Conservation (phyloP, 2,797 vertebrate species). For the Phataginus tetradactyla region DNA sequence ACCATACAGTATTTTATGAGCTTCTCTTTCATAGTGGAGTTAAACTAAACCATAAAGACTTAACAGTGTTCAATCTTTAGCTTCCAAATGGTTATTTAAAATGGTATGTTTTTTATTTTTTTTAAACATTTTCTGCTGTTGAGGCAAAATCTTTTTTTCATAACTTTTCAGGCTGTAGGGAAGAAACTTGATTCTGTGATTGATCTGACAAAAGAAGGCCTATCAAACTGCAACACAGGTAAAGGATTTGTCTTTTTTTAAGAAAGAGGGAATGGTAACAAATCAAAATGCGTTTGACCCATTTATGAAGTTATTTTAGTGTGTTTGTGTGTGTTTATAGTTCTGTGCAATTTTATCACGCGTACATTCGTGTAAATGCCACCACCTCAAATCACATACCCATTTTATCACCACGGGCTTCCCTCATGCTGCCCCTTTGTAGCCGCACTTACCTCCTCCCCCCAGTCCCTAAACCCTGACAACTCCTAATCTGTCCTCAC, state of each 20-base stretch:
- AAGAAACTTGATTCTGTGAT: conserved; percentile 64
- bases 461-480: neutral
- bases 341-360: neutral
- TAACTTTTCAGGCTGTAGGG: conserved; percentile 56
- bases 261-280: neutral
- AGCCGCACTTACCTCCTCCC: neutral
- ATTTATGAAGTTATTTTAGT: neutral
- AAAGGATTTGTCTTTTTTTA: conserved; percentile 47
- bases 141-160: neutral
- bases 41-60: conserved; percentile 24
- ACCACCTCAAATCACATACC: neutral
- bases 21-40: neutral
- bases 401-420: neutral
- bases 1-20: conserved; percentile 1
- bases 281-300: neutral
- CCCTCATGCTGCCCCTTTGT: neutral
- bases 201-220: conserved; percentile 68
- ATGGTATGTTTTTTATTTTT: conserved; percentile 1
- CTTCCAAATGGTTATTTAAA: conserved; percentile 46
- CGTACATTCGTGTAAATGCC: neutral
- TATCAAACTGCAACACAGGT: conserved; percentile 53
- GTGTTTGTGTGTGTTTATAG: neutral
- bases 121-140: conserved; percentile 15
- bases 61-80: neutral
- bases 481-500: neutral